Base-by-base conservation (phyloP, 2,888 invertebrate species). In the Clepsis dumicolana region DNA sequence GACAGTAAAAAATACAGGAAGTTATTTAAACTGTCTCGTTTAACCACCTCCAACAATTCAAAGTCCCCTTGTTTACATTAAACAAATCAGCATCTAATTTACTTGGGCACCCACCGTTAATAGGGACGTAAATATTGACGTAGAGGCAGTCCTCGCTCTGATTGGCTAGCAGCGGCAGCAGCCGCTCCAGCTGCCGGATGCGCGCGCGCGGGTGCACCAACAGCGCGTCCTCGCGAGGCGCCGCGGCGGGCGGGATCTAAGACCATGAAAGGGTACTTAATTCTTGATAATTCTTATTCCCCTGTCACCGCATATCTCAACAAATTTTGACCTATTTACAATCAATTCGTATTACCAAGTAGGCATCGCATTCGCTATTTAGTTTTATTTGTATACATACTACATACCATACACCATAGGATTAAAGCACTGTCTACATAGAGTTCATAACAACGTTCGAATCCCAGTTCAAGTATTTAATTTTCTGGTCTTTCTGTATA, bases 141-240 rank as follows among this genome's bases (percentile, higher is more conserved):
- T 98, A 98, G 80, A 99, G 96, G 89, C 99, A 99, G 94, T 99
- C 99, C 94, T 99, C 99, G 89, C 97, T 98, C 94, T 99, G 98
- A 87, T 98, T 98, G 81, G 96, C 95, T 70, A 99, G 95, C 76
- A 97, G 94, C 18, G 98, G 97, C 78, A 97, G 91, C 77, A 99
- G 94, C 73, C 97, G 96, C 83, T 97, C 96, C 71, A 99, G 95
- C 87, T 98, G 97, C 24, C 96, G 96, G 74, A 98, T 96, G 64
- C 98, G 95, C 60, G 97, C 97, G 70, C 97, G 95, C 41, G 99
- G 98, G 87, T 97, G 96, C 80, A 96, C 93, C 72, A 96, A 88
- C 66, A 97, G 90, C 10, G 95, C 95, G 80, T 95, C 95, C 48
- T 95, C 94, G 66, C 94, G 93, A 44, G 93, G 88, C 71, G 82